Evolutionary conservation across 2,113 vertebrate species (phyloP), one percentile per base, ranked within the genome.

Genomic region (Corvus moneduloides): DNA sequence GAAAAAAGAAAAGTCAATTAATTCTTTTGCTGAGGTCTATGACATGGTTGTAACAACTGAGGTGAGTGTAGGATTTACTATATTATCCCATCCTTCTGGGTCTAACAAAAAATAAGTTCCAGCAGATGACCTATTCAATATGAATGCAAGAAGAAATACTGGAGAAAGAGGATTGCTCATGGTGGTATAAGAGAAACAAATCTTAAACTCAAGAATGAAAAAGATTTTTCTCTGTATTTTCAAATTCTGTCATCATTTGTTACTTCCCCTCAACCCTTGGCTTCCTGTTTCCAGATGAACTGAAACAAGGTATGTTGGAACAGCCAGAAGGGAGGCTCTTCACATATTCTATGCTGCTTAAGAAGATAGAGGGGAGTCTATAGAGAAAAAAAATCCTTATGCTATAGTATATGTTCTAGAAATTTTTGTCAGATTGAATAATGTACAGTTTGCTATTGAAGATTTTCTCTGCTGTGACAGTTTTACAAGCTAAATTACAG

Each of bases 401-500:
- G 9, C 23, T 61, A 11, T 52, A 82, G 8, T 75, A 22, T 43
- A 7, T 59, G 5, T 39, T 72, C 13, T 78, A 79, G n/a, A 64
- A 91, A 27, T 39, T 66, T 90, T 61, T 69, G 19, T 49, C 2
- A 2, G 79, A 52, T 37, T 78, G 35, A 71, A 87, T 79, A 79
- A 77, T 9, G 3, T 32, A 13, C 44, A 32, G 13, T 55, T 93
- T 80, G 11, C n/a, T 77, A 13, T 44, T 33, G 22, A 18, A 79
- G 12, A 87, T 82, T 91, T 84, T 90, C 33, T 68, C 61, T 94
- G 49, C 71, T 89, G 10, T 90, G 75, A 75, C 91, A 95, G 33
- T 77, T 96, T 90, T 71, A 51, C 30, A 82, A 58, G 26, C 26
- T 84, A 92, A 95, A 92, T 96, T 87, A 89, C 9, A 87, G 27